Evolutionary conservation across 2,888 invertebrate genomes (phyloP).

Genomic region (Microctonus aethiopoides): DNA sequence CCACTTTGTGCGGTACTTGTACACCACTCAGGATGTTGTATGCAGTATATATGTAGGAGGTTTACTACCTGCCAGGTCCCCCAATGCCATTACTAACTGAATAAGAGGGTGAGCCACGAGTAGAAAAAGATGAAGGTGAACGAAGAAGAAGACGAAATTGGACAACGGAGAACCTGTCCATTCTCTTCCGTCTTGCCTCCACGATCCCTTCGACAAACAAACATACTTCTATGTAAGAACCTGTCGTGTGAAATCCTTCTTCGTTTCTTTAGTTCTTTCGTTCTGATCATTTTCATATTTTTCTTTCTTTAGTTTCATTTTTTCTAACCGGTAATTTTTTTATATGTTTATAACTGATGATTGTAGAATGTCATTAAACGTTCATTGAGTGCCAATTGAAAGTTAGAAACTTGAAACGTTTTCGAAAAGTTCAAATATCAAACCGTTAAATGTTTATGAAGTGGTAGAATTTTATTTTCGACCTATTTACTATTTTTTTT

Average conservation of each 20-base stretch:
- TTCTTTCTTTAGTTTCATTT: neutral
- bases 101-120: neutral
- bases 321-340: neutral
- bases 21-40: conserved; percentile 15
- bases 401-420: no score
- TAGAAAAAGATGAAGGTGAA: neutral
- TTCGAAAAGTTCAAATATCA: neutral
- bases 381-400: no score
- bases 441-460: neutral
- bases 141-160: neutral
- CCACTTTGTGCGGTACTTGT: conserved; percentile 50
- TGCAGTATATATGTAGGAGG: conserved; percentile 12
- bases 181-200: neutral
- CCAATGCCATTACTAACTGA: conserved; percentile 2
- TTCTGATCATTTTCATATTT: neutral
- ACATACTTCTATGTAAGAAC: conserved; percentile 30
- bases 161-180: neutral
- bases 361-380: no score
- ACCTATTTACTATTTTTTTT: neutral
- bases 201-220: conserved; percentile 6
- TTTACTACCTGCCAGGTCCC: conserved; percentile 42
- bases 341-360: no score
- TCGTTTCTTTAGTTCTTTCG: conserved; percentile 32
- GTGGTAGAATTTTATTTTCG: neutral
- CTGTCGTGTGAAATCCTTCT: conserved; percentile 39